Conservation (phyloP, 1,140 invertebrate genomes). For the Nylanderia fulva region DNA sequence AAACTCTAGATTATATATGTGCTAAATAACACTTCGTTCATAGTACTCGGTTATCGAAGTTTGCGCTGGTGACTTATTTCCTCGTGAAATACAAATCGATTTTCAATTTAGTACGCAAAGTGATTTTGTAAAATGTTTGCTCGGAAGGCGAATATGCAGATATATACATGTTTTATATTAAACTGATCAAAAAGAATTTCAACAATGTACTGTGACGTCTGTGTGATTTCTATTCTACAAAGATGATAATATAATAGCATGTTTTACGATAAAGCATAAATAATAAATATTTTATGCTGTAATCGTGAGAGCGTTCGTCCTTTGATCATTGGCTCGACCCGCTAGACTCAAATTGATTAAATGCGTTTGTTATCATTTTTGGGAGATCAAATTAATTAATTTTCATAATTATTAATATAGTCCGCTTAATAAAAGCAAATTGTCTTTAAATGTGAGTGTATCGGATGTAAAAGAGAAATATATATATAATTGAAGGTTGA, state of each 20-base stretch:
- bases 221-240: conserved; percentile 23
- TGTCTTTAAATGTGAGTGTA: conserved; percentile 13
- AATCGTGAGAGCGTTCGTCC: conserved; percentile 42
- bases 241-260: conserved; percentile 25
- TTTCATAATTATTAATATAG: conserved; percentile 34
- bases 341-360: conserved; percentile 28
- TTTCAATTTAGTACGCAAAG: background rate
- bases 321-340: conserved; percentile 53
- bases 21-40: background rate
- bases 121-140: conserved; percentile 7
- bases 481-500: background rate
- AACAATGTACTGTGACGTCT: background rate
- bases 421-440: background rate
- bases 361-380: conserved; percentile 29
- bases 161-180: background rate
- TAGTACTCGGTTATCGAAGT: background rate
- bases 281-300: conserved; percentile 52
- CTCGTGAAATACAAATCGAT: conserved; percentile 16
- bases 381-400: conserved; percentile 50
- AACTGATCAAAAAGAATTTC: background rate
- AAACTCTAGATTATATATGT: background rate
- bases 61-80: background rate
- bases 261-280: conserved; percentile 29
- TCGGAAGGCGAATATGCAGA: background rate
- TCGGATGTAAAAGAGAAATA: background rate